Percentiles rank a stretch among this genome's conserved stretches.
These are phyloP conservation scores for Sporophila hypoxantha DNA, from an alignment of 2,113 vertebrate genomes.

Conservation along the genomic window DNA sequence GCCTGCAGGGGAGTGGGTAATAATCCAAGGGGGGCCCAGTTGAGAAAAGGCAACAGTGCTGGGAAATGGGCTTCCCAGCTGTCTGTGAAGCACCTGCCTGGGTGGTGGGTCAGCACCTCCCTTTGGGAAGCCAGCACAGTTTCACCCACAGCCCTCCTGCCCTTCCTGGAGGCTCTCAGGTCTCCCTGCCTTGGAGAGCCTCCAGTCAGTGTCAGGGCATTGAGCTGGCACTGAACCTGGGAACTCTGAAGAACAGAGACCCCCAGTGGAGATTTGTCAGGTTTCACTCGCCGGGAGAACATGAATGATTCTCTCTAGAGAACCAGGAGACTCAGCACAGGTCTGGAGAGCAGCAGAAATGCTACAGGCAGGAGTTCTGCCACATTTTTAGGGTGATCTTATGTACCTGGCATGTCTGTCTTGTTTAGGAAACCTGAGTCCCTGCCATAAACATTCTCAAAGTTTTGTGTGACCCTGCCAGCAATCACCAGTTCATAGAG, in stretches of 20 bases:
- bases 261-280: not conserved
- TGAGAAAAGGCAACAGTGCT: not conserved
- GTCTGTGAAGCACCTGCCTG: not conserved
- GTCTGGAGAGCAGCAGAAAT: not conserved
- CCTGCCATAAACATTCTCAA: not conserved
- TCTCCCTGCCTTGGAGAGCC: not conserved
- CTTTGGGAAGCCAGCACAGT: not conserved
- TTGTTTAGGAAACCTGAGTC: not conserved
- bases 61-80: not conserved
- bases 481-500: not conserved
- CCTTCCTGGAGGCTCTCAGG: not conserved
- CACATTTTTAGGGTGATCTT: not conserved
- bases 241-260: constrained; percentile 1
- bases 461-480: not conserved
- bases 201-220: rapidly evolving
- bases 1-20: not conserved
- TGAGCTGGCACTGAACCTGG: not conserved
- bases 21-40: not conserved
- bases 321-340: not conserved
- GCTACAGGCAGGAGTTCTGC: not conserved
- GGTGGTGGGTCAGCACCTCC: not conserved
- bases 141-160: not conserved
- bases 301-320: not conserved
- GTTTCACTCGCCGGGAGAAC: not conserved
- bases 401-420: not conserved